phyloP scores from a whole-genome alignment of 2,797 vertebrate species.

The Amphiprion clarkii region DNA sequence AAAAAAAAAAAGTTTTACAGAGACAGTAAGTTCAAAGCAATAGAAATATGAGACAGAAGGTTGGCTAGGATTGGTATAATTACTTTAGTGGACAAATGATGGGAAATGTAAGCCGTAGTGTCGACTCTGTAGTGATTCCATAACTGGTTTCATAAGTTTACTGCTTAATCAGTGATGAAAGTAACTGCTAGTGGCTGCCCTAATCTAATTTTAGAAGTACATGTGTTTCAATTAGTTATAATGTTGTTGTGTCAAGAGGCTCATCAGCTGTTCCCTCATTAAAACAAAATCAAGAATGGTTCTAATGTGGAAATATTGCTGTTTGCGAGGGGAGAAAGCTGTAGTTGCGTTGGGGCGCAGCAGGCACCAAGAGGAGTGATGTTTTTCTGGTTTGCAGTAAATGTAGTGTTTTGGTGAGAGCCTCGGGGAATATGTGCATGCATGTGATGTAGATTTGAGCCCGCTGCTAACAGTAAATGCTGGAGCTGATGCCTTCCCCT shows the following conservation, averaged over 20 bases:
- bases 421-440: slow-evolving; percentile 30
- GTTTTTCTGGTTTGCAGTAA: slow-evolving; percentile 17
- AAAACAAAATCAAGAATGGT: background rate
- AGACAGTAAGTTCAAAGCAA: slow-evolving; percentile 48
- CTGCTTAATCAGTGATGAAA: slow-evolving; percentile 9
- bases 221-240: slow-evolving; percentile 16
- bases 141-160: background rate
- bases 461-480: slow-evolving; percentile 53
- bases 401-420: slow-evolving; percentile 20
- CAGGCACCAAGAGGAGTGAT: slow-evolving; percentile 16
- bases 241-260: slow-evolving; percentile 1
- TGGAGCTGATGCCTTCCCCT: slow-evolving; percentile 30
- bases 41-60: slow-evolving; percentile 21
- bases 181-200: background rate
- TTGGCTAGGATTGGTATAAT: background rate
- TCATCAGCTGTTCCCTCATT: slow-evolving; percentile 16
- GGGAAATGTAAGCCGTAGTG: background rate
- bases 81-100: background rate
- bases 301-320: slow-evolving; percentile 11
- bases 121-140: background rate
- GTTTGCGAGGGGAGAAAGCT: slow-evolving; percentile 16
- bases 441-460: slow-evolving; percentile 50
- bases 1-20: slow-evolving; percentile 19
- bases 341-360: slow-evolving; percentile 14
- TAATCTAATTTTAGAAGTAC: slow-evolving; percentile 18